Evolutionary conservation across 2,797 vertebrate species (phyloP), one percentile per base, ranked within the genome.

Genomic region (Syndactyla subalaris): DNA sequence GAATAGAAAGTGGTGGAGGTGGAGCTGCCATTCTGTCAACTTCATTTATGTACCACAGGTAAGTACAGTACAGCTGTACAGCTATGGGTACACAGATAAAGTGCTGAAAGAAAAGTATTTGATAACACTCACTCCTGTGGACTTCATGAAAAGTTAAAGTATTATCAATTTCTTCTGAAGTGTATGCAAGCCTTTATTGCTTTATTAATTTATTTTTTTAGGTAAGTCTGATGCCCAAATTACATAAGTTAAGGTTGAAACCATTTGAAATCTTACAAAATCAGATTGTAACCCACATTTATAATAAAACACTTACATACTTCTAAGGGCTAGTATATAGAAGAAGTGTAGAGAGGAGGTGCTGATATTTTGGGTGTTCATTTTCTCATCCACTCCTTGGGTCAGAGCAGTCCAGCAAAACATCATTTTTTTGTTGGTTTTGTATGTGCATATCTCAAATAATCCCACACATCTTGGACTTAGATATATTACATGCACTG

Each of bases 361-460:
- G 11, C 1, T 45, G 17, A 39, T 59, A 16, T 3, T 71, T 80
- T 75, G 29, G 3, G 1, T 59, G 46, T 36, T 7, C 3, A 21
- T 54, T 85, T 83, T 81, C 57, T 39, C 16, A 57, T 46, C 11
- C 13, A 10, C 65, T 29, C n/a, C 39, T 91, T 74, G 16, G 2
- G 14, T 77, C 11, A n/a, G 15, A 17, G 7, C 5, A 36, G 8
- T 61, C 9, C 39, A 70, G 30, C 17, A 59, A 49, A 59, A 7
- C 4, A 39, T 26, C 2, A 2, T 3, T 2, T 26, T 26, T 2
- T 3, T 1, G 19, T 52, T 46, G 22, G 14, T 83, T 52, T 45
- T 22, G 11, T 13, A 14, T 39, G 18, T 58, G 1, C 6, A 9
- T 20, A 22, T 52, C 3, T 67, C 6, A 63, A 39, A 48, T 55